phyloP scores from a whole-genome alignment of 2,888 invertebrate genomes.

The Liodrosophila aerea region DNA sequence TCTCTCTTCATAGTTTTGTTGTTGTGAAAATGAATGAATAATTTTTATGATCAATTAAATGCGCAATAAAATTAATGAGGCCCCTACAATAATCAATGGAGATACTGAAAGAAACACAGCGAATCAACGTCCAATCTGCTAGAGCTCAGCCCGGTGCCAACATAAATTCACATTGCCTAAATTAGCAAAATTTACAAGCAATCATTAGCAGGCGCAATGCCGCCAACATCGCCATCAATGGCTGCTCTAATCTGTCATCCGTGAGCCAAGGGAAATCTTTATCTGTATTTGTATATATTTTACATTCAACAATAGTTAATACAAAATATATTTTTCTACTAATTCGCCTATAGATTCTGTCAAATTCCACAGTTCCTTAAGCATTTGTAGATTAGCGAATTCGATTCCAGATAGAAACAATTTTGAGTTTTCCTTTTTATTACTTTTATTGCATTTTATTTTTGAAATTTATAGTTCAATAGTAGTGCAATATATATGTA shows the following conservation, averaged over 20 bases:
- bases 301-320: too few relatives aligned
- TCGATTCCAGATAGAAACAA: too few relatives aligned
- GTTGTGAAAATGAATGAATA: slow-evolving; percentile 67
- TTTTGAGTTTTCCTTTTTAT: too few relatives aligned
- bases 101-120: slow-evolving; percentile 5
- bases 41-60: slow-evolving; percentile 74
- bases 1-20: not conserved
- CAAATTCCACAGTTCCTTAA: too few relatives aligned
- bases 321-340: too few relatives aligned
- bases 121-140: slow-evolving; percentile 31
- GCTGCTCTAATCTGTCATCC: slow-evolving; percentile 64
- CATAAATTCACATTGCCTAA: slow-evolving; percentile 72
- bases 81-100: slow-evolving; percentile 9
- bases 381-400: too few relatives aligned
- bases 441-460: too few relatives aligned
- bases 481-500: too few relatives aligned
- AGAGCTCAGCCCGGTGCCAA: slow-evolving; percentile 32
- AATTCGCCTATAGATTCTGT: too few relatives aligned
- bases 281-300: slow-evolving; percentile 13
- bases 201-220: slow-evolving; percentile 63
- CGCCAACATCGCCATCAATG: slow-evolving; percentile 40
- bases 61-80: slow-evolving; percentile 70
- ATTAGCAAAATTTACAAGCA: slow-evolving; percentile 74
- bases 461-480: too few relatives aligned
- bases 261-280: slow-evolving; percentile 33